Percentiles rank a stretch among this genome's conserved stretches.
phyloP scores from a whole-genome alignment of 1,140 invertebrate genomes.

The Berghia stephanieae region DNA sequence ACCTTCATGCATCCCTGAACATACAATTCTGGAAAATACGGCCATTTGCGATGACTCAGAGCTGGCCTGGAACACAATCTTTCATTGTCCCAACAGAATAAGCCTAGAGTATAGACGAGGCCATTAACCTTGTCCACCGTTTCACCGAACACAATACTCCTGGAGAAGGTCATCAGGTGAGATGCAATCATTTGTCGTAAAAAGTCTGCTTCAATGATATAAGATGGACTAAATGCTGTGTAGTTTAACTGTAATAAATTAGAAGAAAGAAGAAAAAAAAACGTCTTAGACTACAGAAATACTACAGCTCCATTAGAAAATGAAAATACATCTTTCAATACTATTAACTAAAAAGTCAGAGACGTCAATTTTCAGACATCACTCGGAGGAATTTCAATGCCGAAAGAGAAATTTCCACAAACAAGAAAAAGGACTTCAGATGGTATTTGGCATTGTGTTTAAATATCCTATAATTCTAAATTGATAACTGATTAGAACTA shows the following conservation, averaged over 20 bases:
- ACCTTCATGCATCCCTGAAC: constrained; percentile 51
- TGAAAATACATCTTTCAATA: no score
- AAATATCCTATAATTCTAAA: no score
- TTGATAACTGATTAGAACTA: no score
- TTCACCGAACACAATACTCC: constrained; percentile 51
- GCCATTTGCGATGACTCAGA: constrained; percentile 43
- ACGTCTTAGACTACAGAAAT: no score
- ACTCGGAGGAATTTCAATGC: no score
- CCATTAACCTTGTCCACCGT: constrained; percentile 50
- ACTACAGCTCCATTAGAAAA: not conserved
- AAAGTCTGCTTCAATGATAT: constrained; percentile 49
- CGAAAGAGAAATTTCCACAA: no score
- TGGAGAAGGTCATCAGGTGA: constrained; percentile 57
- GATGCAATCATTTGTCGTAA: constrained; percentile 49
- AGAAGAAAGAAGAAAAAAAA: not conserved
- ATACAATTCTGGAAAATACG: constrained; percentile 52
- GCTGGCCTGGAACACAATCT: constrained; percentile 44
- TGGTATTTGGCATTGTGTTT: no score
- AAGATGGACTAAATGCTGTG: constrained; percentile 49
- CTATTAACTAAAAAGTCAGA: no score
- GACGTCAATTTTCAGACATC: no score
- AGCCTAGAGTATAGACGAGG: constrained; percentile 50
- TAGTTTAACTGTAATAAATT: constrained; percentile 44
- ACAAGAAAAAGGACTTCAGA: no score
- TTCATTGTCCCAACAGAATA: constrained; percentile 52